phyloP scores from a whole-genome alignment of 2,113 vertebrate species.

The Gopherus flavomarginatus region DNA sequence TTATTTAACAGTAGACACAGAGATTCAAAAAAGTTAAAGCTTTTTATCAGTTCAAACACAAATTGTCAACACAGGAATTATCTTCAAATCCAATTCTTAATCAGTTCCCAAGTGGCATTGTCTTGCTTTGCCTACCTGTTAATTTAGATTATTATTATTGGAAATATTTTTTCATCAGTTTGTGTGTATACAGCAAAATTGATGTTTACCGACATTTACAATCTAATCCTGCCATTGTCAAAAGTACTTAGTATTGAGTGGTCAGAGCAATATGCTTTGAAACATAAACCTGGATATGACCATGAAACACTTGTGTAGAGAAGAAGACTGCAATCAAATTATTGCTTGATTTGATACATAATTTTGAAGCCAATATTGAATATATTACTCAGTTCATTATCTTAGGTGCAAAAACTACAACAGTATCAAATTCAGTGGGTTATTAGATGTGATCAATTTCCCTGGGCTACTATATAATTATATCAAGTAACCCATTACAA shows the following conservation, averaged over 20 bases:
- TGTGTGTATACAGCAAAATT: neutral
- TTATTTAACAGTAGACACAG: neutral
- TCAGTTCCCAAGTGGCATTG: neutral
- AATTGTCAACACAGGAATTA: neutral
- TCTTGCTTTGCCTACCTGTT: neutral
- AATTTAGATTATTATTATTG: neutral
- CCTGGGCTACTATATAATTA: neutral
- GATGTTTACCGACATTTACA: neutral
- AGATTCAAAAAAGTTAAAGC: neutral
- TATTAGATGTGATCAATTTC: constrained; percentile 5
- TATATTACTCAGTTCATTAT: constrained; percentile 25
- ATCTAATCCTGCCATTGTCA: neutral
- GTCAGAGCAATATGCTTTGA: neutral
- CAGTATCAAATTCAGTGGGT: neutral
- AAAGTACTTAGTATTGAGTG: neutral
- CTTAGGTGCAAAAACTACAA: neutral
- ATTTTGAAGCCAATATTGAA: constrained; percentile 28
- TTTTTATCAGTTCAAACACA: neutral
- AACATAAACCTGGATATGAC: neutral
- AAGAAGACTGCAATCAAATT: neutral
- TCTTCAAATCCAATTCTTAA: neutral
- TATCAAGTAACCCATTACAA: neutral
- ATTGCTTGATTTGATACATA: neutral
- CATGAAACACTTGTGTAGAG: neutral
- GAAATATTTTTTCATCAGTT: neutral